Base-by-base conservation (phyloP, 2,113 vertebrate species). In the Pica pica region DNA sequence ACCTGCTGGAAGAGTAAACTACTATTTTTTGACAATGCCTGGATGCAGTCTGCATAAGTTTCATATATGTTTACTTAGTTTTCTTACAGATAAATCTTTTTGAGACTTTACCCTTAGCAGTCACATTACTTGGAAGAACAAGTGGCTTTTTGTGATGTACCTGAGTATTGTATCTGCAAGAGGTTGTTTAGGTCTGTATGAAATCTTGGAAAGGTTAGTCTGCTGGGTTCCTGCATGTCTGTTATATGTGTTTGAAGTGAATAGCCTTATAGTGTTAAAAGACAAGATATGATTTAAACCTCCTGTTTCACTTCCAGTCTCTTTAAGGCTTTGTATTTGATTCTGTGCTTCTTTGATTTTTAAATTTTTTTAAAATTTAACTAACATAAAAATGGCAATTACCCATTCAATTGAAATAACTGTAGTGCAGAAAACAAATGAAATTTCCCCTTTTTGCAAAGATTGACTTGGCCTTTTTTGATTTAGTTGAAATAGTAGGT, bases 241-340 rank as follows among this genome's bases (percentile, higher is more conserved):
- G 33, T 64, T 77, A 35, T 16, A 49, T 0, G 0, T 14, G 4
- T 71, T 53, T 68, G 12, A 81, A 77, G 13, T 69, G 8, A n/a
- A 28, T 55, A 68, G 23, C 27, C 9, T 13, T 77, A 20, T 30
- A 2, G 50, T 69, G 8, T 18, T 76, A 42, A 39, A 90, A 80
- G 15, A 71, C 9, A 4, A 37, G 11, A 4, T 53, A 12, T 0
- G 0, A 28, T 50, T 81, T 90, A 57, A 78, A 30, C 26, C 6
- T n/a, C 4, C 21, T 4, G 19, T 61, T 94, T 79, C 2, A 27
- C 2, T 79, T 67, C 14, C 63, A 31, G 27, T n/a, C 3, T 77
- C 8, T 26, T n/a, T 50, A 39, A 69, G 22, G 1, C 81, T 74
- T 91, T 56, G 15, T 6, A 14, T 75, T 78, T 87, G 17, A 33